These are phyloP conservation scores for Glyphotaelius pellucidus DNA, from an alignment of 2,888 invertebrate species.

Conservation along the genomic window DNA sequence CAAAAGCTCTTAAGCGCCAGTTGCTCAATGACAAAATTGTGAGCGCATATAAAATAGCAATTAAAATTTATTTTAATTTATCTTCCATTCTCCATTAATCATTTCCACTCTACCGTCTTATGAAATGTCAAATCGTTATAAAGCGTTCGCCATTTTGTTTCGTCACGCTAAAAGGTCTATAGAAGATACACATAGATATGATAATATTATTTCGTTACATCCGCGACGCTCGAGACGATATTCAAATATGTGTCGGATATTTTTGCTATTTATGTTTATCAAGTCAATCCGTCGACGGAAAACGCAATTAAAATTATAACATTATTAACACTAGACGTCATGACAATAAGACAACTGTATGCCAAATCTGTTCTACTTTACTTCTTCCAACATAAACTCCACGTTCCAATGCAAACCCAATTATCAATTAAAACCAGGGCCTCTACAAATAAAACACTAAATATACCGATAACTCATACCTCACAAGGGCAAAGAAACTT, in stretches of 20 bases:
- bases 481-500: too few species aligned
- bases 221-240: background rate
- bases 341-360: too few species aligned
- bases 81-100: conserved; percentile 54
- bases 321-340: too few species aligned
- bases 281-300: background rate
- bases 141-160: conserved; percentile 49
- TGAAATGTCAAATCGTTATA: conserved; percentile 59
- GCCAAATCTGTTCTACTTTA: too few species aligned
- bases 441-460: too few species aligned
- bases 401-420: too few species aligned
- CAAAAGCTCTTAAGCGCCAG: conserved; percentile 37
- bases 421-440: too few species aligned
- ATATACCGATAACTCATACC: too few species aligned
- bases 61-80: conserved; percentile 41
- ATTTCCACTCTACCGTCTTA: conserved; percentile 45
- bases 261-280: background rate
- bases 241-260: conserved; percentile 9
- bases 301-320: background rate
- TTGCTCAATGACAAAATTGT: conserved; percentile 24
- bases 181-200: background rate
- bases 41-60: conserved; percentile 27
- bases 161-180: conserved; percentile 37
- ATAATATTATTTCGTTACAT: background rate
- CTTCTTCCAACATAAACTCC: too few species aligned